Evolutionary conservation across 2,888 invertebrate species (phyloP).

Genomic region (Limnephilus lunatus): DNA sequence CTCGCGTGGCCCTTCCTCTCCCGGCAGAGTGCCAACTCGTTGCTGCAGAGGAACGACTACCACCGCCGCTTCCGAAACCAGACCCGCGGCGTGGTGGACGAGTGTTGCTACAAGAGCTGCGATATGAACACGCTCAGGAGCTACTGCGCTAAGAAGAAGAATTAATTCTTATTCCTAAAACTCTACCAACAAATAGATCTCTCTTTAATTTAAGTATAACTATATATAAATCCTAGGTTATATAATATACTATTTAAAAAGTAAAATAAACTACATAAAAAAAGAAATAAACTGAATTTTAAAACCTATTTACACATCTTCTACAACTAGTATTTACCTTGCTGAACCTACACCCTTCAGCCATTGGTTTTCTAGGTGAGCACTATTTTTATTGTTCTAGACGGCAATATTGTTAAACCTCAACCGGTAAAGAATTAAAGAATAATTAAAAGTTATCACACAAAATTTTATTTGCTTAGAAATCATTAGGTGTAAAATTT

Average conservation of each 20-base stretch:
- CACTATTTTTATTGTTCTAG: too few species aligned
- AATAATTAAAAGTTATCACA: too few species aligned
- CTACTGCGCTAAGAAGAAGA: slow-evolving; percentile 69
- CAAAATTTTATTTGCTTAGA: too few species aligned
- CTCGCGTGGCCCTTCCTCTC: slow-evolving; percentile 51
- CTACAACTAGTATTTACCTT: too few species aligned
- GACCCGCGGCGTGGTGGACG: slow-evolving; percentile 71
- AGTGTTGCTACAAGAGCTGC: slow-evolving; percentile 73
- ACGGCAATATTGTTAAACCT: too few species aligned
- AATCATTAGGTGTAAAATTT: too few species aligned
- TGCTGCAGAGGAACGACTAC: slow-evolving; percentile 32
- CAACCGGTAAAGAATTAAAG: too few species aligned
- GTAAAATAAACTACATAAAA: neutral
- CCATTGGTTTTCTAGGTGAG: too few species aligned
- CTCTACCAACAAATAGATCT: neutral
- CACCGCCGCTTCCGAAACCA: slow-evolving; percentile 8
- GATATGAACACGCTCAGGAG: slow-evolving; percentile 69
- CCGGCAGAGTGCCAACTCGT: neutral
- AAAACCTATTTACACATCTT: too few species aligned
- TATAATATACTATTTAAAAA: neutral
- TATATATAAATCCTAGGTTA: neutral
- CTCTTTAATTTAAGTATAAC: neutral
- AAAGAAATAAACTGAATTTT: too few species aligned
- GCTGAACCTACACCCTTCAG: too few species aligned
- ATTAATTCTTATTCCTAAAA: neutral